Base-by-base conservation (phyloP, 2,113 vertebrate species). In the Sorex araneus region DNA sequence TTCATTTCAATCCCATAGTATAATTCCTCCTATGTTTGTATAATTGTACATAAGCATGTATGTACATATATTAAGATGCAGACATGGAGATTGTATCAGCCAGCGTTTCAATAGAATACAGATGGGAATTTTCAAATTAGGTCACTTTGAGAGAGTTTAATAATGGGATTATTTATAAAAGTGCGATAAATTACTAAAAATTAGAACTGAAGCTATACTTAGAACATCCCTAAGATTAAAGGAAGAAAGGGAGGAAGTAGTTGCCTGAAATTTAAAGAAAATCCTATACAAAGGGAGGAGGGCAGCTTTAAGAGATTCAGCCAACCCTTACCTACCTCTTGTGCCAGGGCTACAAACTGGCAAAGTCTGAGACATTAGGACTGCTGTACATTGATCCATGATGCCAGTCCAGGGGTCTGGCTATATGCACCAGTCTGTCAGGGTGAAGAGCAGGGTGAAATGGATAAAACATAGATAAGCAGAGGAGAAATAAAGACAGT, bases 121-220 rank as follows among this genome's bases (percentile, higher is more conserved):
- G 6, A 77, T 66, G 23, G 28, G 43, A 91, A 80, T 50, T 77
- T 89, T 47, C 16, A 89, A 21, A 63, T 57, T 86, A 93, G 47
- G 79, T 84, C 13, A 71, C 73, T 63, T 28, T 73, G 69, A 79
- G 11, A 84, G 12, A 93, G 34, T 19, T 36, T 64, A 67, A 69
- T 76, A 80, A 89, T 54, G 23, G 5, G 13, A 91, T 92, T 82
- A 79, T 80, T 80, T 54, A 45, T 60, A 84, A 69, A 92, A 66
- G 16, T 63, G 1, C 9, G 28, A 60, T 2, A 85, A 16, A 19
- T 2, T 30, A 80, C 19, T 9, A 40, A 45, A 76, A 86, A 19
- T 19, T 28, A 23, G 82, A 21, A 27, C 9, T n/a, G 6, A 8
- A 73, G 40, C 18, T 86, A 2, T 47, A 64, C 0, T 8, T 8